Evolutionary conservation across 2,113 vertebrate species (phyloP).

Genomic region (Rhinoptilus africanus): DNA sequence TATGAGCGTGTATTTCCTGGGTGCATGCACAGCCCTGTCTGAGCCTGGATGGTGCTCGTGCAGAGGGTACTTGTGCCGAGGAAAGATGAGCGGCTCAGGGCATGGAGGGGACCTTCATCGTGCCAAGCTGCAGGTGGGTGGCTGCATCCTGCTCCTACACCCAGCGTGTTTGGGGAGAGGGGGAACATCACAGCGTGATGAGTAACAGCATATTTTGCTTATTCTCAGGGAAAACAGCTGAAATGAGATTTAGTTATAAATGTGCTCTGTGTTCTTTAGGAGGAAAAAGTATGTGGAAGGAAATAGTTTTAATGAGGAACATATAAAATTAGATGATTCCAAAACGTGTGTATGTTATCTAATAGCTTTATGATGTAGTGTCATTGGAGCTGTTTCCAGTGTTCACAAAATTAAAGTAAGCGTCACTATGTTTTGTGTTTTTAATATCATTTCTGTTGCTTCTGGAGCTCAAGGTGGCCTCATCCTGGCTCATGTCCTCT

Average conservation of each 20-base stretch:
- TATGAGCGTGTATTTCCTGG: background rate
- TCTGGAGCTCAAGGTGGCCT: background rate
- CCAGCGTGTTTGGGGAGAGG: accelerated
- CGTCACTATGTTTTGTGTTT: background rate
- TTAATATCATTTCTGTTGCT: background rate
- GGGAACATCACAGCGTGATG: accelerated
- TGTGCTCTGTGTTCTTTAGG: background rate
- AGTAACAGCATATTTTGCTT: background rate
- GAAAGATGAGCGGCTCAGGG: background rate
- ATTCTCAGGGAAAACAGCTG: background rate
- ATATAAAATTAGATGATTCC: background rate
- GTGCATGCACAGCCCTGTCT: background rate
- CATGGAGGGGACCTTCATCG: background rate
- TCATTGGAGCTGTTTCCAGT: background rate
- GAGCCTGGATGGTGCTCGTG: background rate
- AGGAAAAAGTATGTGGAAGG: background rate
- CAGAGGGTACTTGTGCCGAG: background rate
- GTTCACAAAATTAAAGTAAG: background rate
- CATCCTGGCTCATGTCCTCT: background rate
- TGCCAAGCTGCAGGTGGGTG: background rate
- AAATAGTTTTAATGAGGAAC: background rate
- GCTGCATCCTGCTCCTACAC: background rate
- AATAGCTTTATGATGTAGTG: background rate
- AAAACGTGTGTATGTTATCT: background rate
- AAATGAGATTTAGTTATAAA: background rate